Conservation (phyloP, 1,140 invertebrate genomes). For the Trichoplusia ni region DNA sequence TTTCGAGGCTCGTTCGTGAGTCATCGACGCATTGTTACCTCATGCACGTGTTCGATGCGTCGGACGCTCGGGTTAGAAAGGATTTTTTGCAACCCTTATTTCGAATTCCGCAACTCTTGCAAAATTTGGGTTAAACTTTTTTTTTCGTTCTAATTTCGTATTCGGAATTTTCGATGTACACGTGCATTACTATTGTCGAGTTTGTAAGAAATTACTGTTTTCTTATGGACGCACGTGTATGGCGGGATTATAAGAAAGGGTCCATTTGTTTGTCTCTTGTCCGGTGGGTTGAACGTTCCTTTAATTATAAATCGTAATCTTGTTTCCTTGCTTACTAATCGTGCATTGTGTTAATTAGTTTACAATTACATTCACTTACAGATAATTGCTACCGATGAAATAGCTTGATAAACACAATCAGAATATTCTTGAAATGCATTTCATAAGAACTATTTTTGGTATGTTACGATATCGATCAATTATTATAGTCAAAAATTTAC, state of each 20-base stretch:
- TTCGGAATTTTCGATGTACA: conserved; percentile 50
- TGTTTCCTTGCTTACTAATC: conserved; percentile 51
- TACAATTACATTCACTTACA: conserved; percentile 57
- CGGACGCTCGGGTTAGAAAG: conserved; percentile 77
- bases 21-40: conserved; percentile 74
- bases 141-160: conserved; percentile 52
- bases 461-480: too few species aligned
- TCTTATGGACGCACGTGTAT: conserved; percentile 32
- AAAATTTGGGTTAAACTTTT: conserved; percentile 77
- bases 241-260: conserved; percentile 11
- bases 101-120: conserved; percentile 80
- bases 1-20: conserved; percentile 66
- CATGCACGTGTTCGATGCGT: conserved; percentile 72
- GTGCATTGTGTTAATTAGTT: conserved; percentile 55
- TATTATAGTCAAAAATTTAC: too few species aligned
- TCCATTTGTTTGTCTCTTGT: conserved; percentile 26
- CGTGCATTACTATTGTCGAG: conserved; percentile 64
- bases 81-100: conserved; percentile 78
- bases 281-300: conserved; percentile 5
- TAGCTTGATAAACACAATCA: conserved; percentile 51
- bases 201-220: conserved; percentile 17
- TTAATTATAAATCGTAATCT: conserved; percentile 34
- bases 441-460: conserved; percentile 31
- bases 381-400: conserved; percentile 37
- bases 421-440: conserved; percentile 36